Base-by-base conservation (phyloP, 2,797 vertebrate species). In the Gymnothorax javanicus region DNA sequence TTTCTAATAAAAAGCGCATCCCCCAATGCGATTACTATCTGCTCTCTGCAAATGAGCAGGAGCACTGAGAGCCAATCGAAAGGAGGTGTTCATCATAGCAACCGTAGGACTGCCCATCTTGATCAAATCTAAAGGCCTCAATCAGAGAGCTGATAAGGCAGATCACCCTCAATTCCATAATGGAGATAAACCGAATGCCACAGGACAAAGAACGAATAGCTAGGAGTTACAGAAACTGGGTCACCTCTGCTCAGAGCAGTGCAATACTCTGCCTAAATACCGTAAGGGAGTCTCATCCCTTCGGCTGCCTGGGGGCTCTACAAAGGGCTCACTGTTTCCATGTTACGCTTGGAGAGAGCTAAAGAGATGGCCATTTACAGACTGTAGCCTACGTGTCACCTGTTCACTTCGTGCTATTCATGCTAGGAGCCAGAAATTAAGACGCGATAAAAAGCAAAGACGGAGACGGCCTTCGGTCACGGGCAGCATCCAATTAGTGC, bases 1-100 rank as follows among this genome's bases (percentile, higher is more conserved):
- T 82, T 59, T 54, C 57, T 82, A 86, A 86, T 82, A 60, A 82
- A 86, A 69, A 86, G 85, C 85, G 56, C 15, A 79, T 56, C 13
- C 43, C 77, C 52, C 6, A 23, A n/a, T 43, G n/a, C 15, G 27
- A 17, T 23, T 20, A 50, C 25, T 56, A 17, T 67, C 75, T 82
- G 77, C 59, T 11, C 25, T 7, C 33, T 20, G 52, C 58, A 82
- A 62, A 86, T 23, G 75, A 56, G 77, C 85, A 56, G 50, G 52
- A 15, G 77, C 59, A 82, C 77, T 56, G 43, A 15, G 50, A 60
- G 50, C 57, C 59, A 23, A 82, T 60, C 17, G 75, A 82, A 59
- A 64, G 60, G 25, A 82, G 57, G 25, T 4, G 9, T 59, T 86
- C 59, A 25, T 52, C 57, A 54, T 50, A 52, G 17, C 23, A 9